Percentiles rank a stretch among this genome's conserved stretches.
These are phyloP conservation scores for Numenius phaeopus DNA, from an alignment of 2,797 vertebrate genomes.

Conservation along the genomic window DNA sequence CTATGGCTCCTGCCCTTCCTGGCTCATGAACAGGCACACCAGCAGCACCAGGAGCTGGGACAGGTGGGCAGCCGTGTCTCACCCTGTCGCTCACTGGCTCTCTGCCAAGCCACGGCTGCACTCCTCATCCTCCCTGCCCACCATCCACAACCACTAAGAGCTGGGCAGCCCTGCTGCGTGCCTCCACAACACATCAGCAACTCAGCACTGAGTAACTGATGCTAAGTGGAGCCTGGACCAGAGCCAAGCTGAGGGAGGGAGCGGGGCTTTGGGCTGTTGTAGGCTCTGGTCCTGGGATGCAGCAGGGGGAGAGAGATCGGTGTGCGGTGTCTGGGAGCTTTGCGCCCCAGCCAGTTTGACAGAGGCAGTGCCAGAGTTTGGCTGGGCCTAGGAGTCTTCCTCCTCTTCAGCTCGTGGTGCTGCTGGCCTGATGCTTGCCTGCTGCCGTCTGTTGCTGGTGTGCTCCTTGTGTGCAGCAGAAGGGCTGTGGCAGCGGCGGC, in stretches of 20 bases:
- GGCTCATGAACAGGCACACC: neutral
- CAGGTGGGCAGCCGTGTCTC: fast-evolving
- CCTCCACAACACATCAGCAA: neutral
- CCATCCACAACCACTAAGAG: fast-evolving
- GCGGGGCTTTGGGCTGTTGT: neutral
- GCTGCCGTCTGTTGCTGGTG: neutral
- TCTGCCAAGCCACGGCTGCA: fast-evolving
- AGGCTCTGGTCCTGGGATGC: neutral
- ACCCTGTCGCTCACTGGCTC: fast-evolving
- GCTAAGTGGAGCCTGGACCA: conserved; percentile 20
- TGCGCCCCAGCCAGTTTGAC: neutral
- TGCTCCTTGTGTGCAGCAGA: neutral
- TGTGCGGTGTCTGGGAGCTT: neutral
- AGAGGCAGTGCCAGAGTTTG: neutral
- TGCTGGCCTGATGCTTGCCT: neutral
- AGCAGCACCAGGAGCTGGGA: neutral
- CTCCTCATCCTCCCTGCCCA: neutral
- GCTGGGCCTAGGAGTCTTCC: neutral
- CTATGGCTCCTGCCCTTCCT: neutral
- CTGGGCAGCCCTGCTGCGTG: neutral
- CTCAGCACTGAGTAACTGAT: conserved; percentile 36
- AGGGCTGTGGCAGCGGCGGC: fast-evolving
- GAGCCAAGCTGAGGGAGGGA: neutral
- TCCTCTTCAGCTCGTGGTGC: neutral
- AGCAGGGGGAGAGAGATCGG: neutral